Evolutionary conservation across 2,888 invertebrate genomes (phyloP), one percentile per base, ranked within the genome.

Genomic region (Orthosia incerta): DNA sequence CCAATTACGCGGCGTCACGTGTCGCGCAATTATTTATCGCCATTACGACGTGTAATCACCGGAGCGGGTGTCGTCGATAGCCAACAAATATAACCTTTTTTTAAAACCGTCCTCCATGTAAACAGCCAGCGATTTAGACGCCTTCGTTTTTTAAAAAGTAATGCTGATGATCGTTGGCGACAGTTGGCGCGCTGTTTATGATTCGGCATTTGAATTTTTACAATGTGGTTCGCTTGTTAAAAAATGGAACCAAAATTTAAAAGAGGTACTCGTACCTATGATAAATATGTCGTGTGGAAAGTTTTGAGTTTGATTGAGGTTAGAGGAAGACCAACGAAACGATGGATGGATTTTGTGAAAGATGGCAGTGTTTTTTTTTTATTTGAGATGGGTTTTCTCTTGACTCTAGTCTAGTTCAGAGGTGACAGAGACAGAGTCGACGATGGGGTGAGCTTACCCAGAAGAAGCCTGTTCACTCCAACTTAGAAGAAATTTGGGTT

Each of bases 1-100:
- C 71, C 73, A 85, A 85, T 85, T 83, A 83, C 72, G 57, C 57
- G 48, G 57, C 73, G 71, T 81, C 84, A 82, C 79, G 77, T 82
- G 72, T 63, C 65, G 55, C 72, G 46, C 80, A 85, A 84, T 84
- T 86, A 85, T 85, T 84, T 76, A 86, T 84, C 79, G 67, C 69
- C 71, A 85, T 85, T 86, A 84, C 74, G 56, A 64, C 59, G 71
- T 70, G 76, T 86, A 86, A 85, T 85, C 72, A 82, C 82, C 65
- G 74, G 57, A 56, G 50, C 85, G 82, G 86, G 63, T 85, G 85
- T 70, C 75, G 50, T 59, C 76, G 72, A 85, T 82, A 71, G 85
- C 84, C 79, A 39, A 73, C 76, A 83, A 76, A 86, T 82, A 78
- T 69, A 75, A 83, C 74, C 76, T 75, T 73, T 80, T 80, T 74